Base-by-base conservation (phyloP, 92 coral and sea anemone species). In the Actinostola sp. region DNA sequence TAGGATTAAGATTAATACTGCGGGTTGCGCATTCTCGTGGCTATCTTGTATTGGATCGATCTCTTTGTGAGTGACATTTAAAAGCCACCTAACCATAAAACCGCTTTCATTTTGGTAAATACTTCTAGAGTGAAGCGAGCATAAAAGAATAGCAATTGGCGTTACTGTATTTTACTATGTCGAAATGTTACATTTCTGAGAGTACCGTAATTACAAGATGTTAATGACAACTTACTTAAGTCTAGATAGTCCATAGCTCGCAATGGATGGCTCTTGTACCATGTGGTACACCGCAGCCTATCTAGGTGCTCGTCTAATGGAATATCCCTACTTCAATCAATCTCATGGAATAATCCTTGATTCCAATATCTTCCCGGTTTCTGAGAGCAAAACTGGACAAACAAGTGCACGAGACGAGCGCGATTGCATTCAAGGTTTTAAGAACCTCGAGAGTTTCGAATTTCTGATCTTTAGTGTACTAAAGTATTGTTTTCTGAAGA, bases 21-120 rank as follows among this genome's bases (percentile, higher is more conserved):
- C 33, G 33, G 33, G 66, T 61, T 34, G 66, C 44, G 66, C 21
- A 42, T 17, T 34, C 66, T 61, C 29, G 45, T 42, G 30, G 28
- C 66, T 61, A 61, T 61, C 66, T 42, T 58, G 64, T 61, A 61
- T 61, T 61, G 66, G 66, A 61, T 61, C 66, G 66, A 61, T 61
- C 66, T 61, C 66, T 61, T 45, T 67, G 58, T 45, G 57, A 61
- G 30, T 61, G 44, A 41, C 52, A 24, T 64, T 48, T 29, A 19
- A 64, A 64, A 64, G 33, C 51, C 17, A 64, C 23, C 70, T 39
- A 41, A 27, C 70, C 70, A 64, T 39, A 64, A 64, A 64, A 64
- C 70, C 70, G 54, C 34, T 64, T 64, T 64, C 34, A 24, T 64
- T 64, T 64, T 24, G 30, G 35, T 35, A 32, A 64, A 64, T 36